These are phyloP conservation scores for Zosterops hypoxanthus DNA, from an alignment of 2,113 vertebrate species.

Conservation along the genomic window DNA sequence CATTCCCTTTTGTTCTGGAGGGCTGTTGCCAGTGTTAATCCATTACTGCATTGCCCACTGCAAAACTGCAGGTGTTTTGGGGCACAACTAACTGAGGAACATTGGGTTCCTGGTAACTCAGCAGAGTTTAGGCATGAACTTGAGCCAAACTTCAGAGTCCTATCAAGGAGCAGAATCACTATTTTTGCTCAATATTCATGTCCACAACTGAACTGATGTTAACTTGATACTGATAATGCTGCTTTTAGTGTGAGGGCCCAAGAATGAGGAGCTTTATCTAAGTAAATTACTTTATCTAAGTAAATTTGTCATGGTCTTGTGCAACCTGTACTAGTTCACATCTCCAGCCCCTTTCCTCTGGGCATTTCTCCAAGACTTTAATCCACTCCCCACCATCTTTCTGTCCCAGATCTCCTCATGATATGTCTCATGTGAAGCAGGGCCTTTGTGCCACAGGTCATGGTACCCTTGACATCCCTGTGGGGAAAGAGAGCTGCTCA, in stretches of 20 bases:
- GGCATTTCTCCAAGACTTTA: background rate
- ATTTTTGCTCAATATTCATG: background rate
- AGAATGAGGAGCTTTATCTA: background rate
- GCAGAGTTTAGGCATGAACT: background rate
- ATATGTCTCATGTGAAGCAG: background rate
- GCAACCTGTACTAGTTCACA: background rate
- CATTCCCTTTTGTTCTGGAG: background rate
- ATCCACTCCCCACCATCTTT: background rate
- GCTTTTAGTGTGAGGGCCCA: background rate
- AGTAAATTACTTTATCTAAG: background rate
- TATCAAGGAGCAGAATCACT: background rate
- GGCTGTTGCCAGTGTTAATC: background rate
- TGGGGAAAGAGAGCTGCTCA: background rate
- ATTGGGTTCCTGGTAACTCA: background rate
- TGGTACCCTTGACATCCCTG: rapidly evolving
- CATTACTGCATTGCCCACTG: background rate
- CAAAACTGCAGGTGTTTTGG: background rate
- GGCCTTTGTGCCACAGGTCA: background rate
- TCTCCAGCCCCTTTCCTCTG: background rate
- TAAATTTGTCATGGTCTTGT: background rate
- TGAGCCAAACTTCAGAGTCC: background rate
- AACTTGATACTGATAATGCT: background rate
- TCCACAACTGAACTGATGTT: background rate
- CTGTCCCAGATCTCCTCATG: background rate
- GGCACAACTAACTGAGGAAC: background rate